Evolutionary conservation across 1,140 invertebrate genomes (phyloP).

Genomic region (Drosophila equinoxialis): DNA sequence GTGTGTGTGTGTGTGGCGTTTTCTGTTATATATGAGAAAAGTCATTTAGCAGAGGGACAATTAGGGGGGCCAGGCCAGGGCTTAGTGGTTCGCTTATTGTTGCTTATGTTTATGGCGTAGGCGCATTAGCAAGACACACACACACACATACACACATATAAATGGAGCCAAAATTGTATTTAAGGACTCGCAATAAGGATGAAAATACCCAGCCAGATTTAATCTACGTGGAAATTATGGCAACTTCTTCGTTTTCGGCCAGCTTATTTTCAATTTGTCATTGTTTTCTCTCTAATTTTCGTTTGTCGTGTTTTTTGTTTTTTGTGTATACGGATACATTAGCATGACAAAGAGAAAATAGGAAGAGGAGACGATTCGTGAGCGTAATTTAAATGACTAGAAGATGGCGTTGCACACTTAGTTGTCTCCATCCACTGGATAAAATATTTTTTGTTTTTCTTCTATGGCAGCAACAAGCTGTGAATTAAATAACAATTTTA

Average conservation of each 20-base stretch:
- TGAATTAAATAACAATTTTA: constrained; percentile 46
- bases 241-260: constrained; percentile 20
- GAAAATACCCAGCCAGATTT: constrained; percentile 45
- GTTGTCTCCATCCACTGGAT: neutral
- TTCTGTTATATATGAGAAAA: neutral
- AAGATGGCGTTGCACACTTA: constrained; percentile 13
- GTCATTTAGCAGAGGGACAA: constrained; percentile 45
- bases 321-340: constrained; percentile 3
- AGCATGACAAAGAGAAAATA: constrained; percentile 11
- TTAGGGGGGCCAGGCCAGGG: constrained; percentile 35
- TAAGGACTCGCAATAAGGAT: constrained; percentile 24
- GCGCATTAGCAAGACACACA: constrained; percentile 54
- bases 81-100: constrained; percentile 52
- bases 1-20: neutral
- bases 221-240: constrained; percentile 43
- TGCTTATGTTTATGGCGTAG: constrained; percentile 64
- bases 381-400: constrained; percentile 32
- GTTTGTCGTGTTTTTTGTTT: constrained; percentile 8
- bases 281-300: constrained; percentile 39
- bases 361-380: constrained; percentile 24
- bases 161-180: neutral
- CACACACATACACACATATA: constrained; percentile 29
- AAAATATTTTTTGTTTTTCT: neutral
- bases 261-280: constrained; percentile 59
- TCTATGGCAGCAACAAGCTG: constrained; percentile 4